A percentile compares a stretch with the other conserved stretches of the same genome.
Conservation (phyloP, 1,140 invertebrate genomes). For the Cyrtorhinus lividipennis region DNA sequence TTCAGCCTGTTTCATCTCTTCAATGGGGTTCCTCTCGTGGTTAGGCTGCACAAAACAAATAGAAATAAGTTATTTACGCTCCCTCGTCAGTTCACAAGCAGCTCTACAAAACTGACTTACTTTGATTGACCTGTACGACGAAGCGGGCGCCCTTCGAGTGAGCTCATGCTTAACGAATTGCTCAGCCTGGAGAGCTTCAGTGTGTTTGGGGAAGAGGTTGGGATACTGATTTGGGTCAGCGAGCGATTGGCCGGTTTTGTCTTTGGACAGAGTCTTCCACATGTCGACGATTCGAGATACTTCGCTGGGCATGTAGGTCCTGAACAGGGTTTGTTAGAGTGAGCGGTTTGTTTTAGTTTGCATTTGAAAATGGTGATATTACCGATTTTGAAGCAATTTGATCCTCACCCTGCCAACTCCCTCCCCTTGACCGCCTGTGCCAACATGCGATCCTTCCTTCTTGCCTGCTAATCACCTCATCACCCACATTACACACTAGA, state of each 20-base stretch:
- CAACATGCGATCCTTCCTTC: too few relatives aligned
- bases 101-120: slow-evolving; percentile 26
- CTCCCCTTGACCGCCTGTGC: too few relatives aligned
- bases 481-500: too few relatives aligned
- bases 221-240: slow-evolving; percentile 93
- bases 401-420: too few relatives aligned
- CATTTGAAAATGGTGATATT: too few relatives aligned
- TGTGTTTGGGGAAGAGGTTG: slow-evolving; percentile 85
- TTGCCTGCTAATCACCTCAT: too few relatives aligned
- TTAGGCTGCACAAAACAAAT: slow-evolving; percentile 40
- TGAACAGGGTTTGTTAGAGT: too few relatives aligned
- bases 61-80: not conserved
- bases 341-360: too few relatives aligned
- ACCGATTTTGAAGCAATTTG: too few relatives aligned
- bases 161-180: slow-evolving; percentile 42
- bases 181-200: slow-evolving; percentile 61
- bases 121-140: slow-evolving; percentile 32
- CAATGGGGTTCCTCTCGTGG: slow-evolving; percentile 51
- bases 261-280: slow-evolving; percentile 47
- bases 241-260: slow-evolving; percentile 80
- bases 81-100: not conserved
- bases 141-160: slow-evolving; percentile 37
- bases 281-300: slow-evolving; percentile 65
- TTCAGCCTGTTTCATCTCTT: slow-evolving; percentile 52
- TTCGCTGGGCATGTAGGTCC: slow-evolving; percentile 87